Evolutionary conservation across 2,797 vertebrate genomes (phyloP).

Genomic region (Cirrhinus mrigala): DNA sequence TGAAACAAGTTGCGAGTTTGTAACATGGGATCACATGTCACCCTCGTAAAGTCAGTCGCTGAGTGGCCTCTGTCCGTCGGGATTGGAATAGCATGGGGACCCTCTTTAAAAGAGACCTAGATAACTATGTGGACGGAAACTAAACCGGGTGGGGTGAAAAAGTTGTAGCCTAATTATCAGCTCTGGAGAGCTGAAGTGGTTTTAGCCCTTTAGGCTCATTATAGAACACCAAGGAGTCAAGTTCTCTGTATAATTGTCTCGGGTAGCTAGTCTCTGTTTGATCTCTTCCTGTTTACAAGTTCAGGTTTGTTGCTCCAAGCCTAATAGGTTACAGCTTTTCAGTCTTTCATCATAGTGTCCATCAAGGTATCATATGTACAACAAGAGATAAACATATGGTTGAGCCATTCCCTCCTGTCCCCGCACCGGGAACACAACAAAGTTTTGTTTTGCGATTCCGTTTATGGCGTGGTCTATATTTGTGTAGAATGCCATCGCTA

Average conservation of each 20-base stretch:
- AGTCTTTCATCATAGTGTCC: conserved; percentile 1
- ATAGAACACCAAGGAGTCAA: not conserved
- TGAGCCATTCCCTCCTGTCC: conserved; percentile 23
- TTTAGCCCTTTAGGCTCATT: not conserved
- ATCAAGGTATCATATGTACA: conserved; percentile 34
- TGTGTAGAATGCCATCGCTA: conserved; percentile 66
- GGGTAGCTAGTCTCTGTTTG: not conserved
- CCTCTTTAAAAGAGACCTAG: conserved; percentile 57
- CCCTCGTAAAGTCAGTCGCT: conserved; percentile 61
- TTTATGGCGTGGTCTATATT: conserved; percentile 68
- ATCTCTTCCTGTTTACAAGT: conserved; percentile 43
- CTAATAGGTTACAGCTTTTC: conserved; percentile 22
- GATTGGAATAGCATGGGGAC: conserved; percentile 70
- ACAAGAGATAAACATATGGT: conserved; percentile 44
- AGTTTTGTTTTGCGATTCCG: conserved; percentile 67
- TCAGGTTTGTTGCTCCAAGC: conserved; percentile 25
- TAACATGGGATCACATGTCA: conserved; percentile 70
- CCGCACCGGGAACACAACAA: conserved; percentile 48
- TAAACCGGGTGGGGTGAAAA: conserved; percentile 62
- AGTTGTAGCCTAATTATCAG: conserved; percentile 72
- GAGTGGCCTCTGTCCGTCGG: conserved; percentile 63
- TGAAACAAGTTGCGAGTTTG: conserved; percentile 71
- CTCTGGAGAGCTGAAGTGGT: not conserved
- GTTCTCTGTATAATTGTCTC: conserved; percentile 20
- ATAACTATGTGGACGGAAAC: conserved; percentile 64